Percentiles rank a stretch among this genome's conserved stretches.
Evolutionary conservation across 2,888 invertebrate species (phyloP).

Genomic region (Osmoderma eremita): DNA sequence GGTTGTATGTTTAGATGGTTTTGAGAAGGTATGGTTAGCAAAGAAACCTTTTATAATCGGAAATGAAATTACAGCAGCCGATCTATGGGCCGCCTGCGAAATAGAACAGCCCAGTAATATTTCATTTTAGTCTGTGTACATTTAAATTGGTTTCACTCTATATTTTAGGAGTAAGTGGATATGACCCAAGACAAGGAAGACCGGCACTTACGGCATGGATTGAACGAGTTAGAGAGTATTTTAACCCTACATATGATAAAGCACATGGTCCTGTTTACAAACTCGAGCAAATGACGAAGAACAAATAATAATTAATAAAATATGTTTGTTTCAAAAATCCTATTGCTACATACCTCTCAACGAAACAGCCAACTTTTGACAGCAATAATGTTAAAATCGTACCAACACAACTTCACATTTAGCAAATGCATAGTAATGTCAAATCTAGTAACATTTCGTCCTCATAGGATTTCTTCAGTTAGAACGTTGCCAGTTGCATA

Average conservation of each 20-base stretch:
- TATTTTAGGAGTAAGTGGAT: conserved; percentile 73
- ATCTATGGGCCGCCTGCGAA: conserved; percentile 79
- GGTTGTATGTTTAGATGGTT: conserved; percentile 67
- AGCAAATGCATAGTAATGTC: too few relatives aligned
- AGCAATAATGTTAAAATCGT: too few relatives aligned
- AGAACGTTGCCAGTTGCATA: too few relatives aligned
- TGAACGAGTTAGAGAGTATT: conserved; percentile 69
- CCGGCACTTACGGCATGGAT: conserved; percentile 74
- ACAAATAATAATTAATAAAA: neutral
- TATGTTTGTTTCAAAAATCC: neutral
- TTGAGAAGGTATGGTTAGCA: conserved; percentile 67
- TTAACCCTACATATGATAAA: conserved; percentile 74
- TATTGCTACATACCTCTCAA: too few relatives aligned
- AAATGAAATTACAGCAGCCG: conserved; percentile 73
- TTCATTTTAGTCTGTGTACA: neutral
- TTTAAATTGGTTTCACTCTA: conserved; percentile 21
- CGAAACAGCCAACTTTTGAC: too few relatives aligned
- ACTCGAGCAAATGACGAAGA: conserved; percentile 41
- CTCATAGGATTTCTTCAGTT: too few relatives aligned
- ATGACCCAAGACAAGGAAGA: conserved; percentile 70
- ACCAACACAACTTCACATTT: too few relatives aligned
- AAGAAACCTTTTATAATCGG: conserved; percentile 67
- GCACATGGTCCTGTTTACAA: conserved; percentile 63
- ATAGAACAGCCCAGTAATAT: conserved; percentile 77
- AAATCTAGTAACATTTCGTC: too few relatives aligned